Evolutionary conservation across 2,888 invertebrate genomes (phyloP).

Genomic region (Phlogophora meticulosa): DNA sequence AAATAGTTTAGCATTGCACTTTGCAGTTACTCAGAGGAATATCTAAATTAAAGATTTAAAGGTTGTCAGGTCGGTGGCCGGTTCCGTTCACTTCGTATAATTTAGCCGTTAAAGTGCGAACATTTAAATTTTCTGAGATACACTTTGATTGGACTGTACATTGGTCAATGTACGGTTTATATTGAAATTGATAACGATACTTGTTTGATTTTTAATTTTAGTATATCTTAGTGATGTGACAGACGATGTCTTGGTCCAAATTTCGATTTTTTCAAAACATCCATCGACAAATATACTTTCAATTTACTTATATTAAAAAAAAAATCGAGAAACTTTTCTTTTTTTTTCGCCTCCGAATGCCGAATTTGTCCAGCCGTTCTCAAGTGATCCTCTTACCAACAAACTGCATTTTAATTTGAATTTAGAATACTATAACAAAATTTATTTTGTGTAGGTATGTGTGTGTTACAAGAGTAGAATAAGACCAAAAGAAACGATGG

Average conservation of each 20-base stretch:
- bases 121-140: slow-evolving; percentile 50
- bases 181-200: slow-evolving; percentile 23
- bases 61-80: slow-evolving; percentile 2
- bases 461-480: too few relatives aligned
- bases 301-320: neutral
- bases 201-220: neutral
- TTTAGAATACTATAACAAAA: too few relatives aligned
- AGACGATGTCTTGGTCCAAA: too few relatives aligned
- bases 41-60: slow-evolving; percentile 49
- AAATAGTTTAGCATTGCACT: slow-evolving; percentile 25
- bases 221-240: neutral
- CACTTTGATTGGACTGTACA: slow-evolving; percentile 31
- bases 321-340: neutral
- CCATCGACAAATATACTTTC: too few relatives aligned
- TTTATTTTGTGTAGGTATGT: too few relatives aligned
- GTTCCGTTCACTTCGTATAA: slow-evolving; percentile 48
- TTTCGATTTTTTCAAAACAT: too few relatives aligned
- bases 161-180: slow-evolving; percentile 35
- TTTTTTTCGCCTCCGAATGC: too few relatives aligned
- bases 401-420: too few relatives aligned
- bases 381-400: too few relatives aligned
- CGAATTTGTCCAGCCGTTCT: too few relatives aligned
- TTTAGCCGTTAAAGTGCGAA: slow-evolving; percentile 47
- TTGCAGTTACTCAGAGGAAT: slow-evolving; percentile 39
- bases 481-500: too few relatives aligned